These are phyloP conservation scores for Phaedon cochleariae DNA, from an alignment of 2,888 invertebrate genomes.

Conservation along the genomic window DNA sequence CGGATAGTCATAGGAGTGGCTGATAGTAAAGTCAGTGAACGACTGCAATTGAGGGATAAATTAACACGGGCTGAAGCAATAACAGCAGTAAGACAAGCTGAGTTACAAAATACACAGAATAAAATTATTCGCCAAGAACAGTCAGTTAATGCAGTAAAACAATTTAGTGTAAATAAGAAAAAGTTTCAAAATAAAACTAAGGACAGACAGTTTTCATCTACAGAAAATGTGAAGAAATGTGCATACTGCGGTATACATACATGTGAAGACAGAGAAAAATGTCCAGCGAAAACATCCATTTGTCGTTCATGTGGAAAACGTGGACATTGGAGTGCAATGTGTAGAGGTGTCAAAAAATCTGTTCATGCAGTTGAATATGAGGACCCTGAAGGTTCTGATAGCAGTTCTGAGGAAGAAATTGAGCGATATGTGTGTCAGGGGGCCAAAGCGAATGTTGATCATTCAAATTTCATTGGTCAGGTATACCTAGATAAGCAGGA, in stretches of 20 bases:
- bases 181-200: not conserved
- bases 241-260: conserved; percentile 8
- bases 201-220: not conserved
- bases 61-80: conserved; percentile 18
- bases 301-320: not conserved
- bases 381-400: not conserved
- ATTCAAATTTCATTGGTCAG: conserved; percentile 13
- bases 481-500: conserved; percentile 15
- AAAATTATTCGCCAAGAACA: not conserved
- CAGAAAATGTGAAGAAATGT: not conserved
- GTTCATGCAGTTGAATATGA: not conserved
- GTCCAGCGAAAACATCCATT: conserved; percentile 6
- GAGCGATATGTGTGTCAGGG: not conserved
- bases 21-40: conserved; percentile 8
- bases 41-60: conserved; percentile 3
- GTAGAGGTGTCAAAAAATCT: not conserved
- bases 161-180: not conserved
- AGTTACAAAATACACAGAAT: not conserved
- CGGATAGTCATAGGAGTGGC: conserved; percentile 17
- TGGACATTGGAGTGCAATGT: conserved; percentile 12
- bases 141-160: conserved; percentile 1
- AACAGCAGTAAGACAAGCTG: not conserved
- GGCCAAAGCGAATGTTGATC: too few relatives aligned
- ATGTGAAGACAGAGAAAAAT: conserved; percentile 7
- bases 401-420: not conserved